phyloP scores from a whole-genome alignment of 2,888 invertebrate species.

The Eupithecia dodoneata region DNA sequence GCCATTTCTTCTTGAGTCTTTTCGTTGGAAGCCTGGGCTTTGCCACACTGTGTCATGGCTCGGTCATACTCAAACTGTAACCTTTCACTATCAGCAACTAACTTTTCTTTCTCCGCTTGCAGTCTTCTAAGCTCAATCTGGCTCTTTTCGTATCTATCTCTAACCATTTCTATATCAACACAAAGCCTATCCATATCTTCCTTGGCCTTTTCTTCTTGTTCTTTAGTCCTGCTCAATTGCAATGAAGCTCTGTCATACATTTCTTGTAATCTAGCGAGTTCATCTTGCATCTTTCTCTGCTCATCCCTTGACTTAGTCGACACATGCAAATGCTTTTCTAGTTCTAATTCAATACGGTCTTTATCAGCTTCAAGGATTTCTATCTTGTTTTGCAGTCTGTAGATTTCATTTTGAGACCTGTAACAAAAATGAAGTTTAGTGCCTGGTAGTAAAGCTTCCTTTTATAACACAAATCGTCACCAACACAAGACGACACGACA shows the following conservation, averaged over 20 bases:
- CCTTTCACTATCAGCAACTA: conserved; percentile 92
- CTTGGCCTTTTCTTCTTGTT: conserved; percentile 95
- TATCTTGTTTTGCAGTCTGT: conserved; percentile 93
- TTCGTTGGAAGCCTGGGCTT: conserved; percentile 93
- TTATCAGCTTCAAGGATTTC: conserved; percentile 95
- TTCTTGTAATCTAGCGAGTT: conserved; percentile 93
- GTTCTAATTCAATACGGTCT: conserved; percentile 92
- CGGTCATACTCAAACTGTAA: conserved; percentile 94
- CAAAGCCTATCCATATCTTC: conserved; percentile 90
- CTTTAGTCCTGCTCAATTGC: conserved; percentile 93
- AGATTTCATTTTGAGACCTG: conserved; percentile 95
- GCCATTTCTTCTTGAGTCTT: conserved; percentile 96
- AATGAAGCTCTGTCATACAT: conserved; percentile 94
- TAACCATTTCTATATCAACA: conserved; percentile 93
- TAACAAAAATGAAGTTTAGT: conserved; percentile 48
- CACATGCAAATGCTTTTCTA: conserved; percentile 92
- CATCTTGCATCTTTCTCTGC: conserved; percentile 93
- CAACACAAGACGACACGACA: conserved; percentile 79
- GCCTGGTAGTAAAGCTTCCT: conserved; percentile 24
- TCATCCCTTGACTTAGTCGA: conserved; percentile 93
- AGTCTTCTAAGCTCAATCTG: conserved; percentile 92
- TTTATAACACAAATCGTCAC: conserved; percentile 58
- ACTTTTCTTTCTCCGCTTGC: conserved; percentile 93
- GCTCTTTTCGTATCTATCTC: conserved; percentile 94
- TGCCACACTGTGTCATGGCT: conserved; percentile 93